phyloP scores from a whole-genome alignment of 1,140 invertebrate genomes.

The Plutomurus gul region DNA sequence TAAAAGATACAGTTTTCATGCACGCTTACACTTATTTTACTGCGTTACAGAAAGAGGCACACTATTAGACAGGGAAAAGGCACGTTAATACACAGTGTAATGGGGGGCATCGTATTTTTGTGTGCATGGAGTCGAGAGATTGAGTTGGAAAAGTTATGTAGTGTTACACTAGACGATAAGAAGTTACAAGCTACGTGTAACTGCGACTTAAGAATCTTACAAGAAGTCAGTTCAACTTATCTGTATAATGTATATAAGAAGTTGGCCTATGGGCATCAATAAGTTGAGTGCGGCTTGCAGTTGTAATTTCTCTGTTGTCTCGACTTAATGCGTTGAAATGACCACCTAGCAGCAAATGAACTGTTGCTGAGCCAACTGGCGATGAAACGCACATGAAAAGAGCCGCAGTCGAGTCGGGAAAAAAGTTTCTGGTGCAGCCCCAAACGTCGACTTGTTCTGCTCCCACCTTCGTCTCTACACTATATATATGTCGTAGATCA shows the following conservation, averaged over 20 bases:
- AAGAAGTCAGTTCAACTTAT: background rate
- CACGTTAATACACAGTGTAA: too few relatives aligned
- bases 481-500: conserved; percentile 4
- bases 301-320: conserved; percentile 51
- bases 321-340: conserved; percentile 53
- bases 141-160: background rate
- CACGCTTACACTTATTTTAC: too few relatives aligned
- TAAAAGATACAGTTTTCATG: too few relatives aligned
- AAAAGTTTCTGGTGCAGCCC: conserved; percentile 34
- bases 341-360: conserved; percentile 53
- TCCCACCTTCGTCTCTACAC: conserved; percentile 2
- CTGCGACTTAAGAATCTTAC: background rate
- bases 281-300: conserved; percentile 40
- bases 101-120: too few relatives aligned
- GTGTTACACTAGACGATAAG: background rate
- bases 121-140: too few relatives aligned
- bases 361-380: conserved; percentile 45
- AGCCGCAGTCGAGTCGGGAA: conserved; percentile 34
- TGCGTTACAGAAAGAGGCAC: too few relatives aligned
- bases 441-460: conserved; percentile 27
- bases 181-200: background rate
- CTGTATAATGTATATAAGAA: background rate
- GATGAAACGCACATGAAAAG: conserved; percentile 50
- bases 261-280: conserved; percentile 44
- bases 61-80: too few relatives aligned